Evolutionary conservation across 2,888 invertebrate species (phyloP).

Genomic region (Cyrtodaria siliqua): DNA sequence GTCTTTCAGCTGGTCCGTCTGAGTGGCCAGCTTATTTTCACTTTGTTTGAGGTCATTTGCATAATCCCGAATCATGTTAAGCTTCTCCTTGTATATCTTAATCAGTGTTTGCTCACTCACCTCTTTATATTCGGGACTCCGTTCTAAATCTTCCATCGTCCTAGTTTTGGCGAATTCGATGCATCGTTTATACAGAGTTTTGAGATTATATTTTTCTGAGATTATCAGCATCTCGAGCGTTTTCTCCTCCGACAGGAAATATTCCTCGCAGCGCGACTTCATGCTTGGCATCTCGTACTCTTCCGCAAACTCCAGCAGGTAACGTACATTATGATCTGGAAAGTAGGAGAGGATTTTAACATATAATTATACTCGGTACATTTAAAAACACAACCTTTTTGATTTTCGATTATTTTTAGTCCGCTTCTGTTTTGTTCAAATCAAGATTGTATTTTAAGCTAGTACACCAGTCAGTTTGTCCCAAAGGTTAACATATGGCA

Average conservation of each 20-base stretch:
- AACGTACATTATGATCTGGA: constrained; percentile 85
- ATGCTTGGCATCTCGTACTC: constrained; percentile 86
- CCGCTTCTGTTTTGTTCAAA: no score
- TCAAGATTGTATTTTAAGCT: no score
- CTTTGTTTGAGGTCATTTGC: constrained; percentile 65
- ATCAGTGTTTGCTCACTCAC: constrained; percentile 76
- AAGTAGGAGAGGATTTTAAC: no score
- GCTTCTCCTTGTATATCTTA: constrained; percentile 71
- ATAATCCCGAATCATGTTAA: constrained; percentile 66
- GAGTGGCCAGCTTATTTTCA: constrained; percentile 55
- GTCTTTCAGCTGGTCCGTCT: constrained; percentile 58
- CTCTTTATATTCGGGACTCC: constrained; percentile 67
- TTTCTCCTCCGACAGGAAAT: constrained; percentile 76
- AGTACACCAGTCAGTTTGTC: no score
- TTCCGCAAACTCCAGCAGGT: constrained; percentile 85
- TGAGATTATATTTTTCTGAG: constrained; percentile 74
- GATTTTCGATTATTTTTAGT: no score
- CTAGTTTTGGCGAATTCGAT: constrained; percentile 76
- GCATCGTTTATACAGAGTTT: constrained; percentile 70
- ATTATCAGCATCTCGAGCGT: constrained; percentile 80
- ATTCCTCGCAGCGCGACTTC: constrained; percentile 85
- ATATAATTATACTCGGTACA: no score
- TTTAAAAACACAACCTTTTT: no score
- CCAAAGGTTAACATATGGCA: no score
- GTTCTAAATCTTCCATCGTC: constrained; percentile 77